Conservation (phyloP, 2,113 vertebrate genomes). For the Pachyramphus minor region DNA sequence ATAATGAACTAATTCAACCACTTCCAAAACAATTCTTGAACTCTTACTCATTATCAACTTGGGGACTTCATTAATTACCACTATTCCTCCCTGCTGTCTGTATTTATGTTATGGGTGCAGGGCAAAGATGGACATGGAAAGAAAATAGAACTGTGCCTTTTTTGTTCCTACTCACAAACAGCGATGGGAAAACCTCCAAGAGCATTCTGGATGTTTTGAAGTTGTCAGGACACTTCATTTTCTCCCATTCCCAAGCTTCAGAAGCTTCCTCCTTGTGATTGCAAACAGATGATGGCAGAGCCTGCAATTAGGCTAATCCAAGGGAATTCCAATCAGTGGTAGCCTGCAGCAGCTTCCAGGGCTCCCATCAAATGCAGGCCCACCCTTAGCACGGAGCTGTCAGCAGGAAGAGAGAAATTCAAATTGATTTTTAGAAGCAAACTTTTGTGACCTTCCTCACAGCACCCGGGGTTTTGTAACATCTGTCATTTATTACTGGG, state of each 20-base stretch:
- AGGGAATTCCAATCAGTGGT: conserved; percentile 55
- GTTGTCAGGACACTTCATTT: conserved; percentile 58
- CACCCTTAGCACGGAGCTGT: conserved; percentile 33
- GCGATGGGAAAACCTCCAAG: conserved; percentile 37
- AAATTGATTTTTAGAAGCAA: conserved; percentile 49
- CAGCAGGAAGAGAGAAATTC: conserved; percentile 48
- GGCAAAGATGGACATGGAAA: not conserved
- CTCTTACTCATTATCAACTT: not conserved
- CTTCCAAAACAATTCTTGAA: not conserved
- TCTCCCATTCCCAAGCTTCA: conserved; percentile 55
- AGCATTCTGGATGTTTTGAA: conserved; percentile 25
- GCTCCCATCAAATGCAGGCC: conserved; percentile 37
- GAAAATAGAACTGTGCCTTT: not conserved
- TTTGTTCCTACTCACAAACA: conserved; percentile 10
- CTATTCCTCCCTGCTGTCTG: not conserved
- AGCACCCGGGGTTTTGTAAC: not conserved
- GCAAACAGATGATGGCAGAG: conserved; percentile 62
- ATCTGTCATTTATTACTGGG: conserved; percentile 10
- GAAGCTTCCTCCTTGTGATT: conserved; percentile 62
- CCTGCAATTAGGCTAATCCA: conserved; percentile 37
- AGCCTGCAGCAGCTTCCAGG: conserved; percentile 58
- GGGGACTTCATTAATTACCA: not conserved
- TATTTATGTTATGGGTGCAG: not conserved
- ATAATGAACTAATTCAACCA: not conserved
- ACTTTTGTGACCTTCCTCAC: conserved; percentile 21